phyloP scores from a whole-genome alignment of 2,797 vertebrate genomes.

The Pelochelys cantorii region DNA sequence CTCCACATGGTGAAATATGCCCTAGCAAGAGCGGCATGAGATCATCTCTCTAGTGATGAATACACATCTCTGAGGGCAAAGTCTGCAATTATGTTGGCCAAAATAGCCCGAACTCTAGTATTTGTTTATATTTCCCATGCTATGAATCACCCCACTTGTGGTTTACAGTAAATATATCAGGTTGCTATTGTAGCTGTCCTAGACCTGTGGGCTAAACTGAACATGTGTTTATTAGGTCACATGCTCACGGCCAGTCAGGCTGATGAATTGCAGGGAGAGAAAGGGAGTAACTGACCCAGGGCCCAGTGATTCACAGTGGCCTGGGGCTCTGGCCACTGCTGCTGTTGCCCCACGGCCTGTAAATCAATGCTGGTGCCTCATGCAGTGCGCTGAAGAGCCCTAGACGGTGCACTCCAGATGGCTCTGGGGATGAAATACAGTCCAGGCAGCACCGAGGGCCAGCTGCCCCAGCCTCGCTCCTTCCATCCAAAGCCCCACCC shows the following conservation, averaged over 20 bases:
- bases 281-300: too few species aligned
- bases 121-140: background rate
- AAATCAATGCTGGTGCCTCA: too few species aligned
- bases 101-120: background rate
- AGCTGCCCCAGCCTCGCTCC: too few species aligned
- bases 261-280: too few species aligned
- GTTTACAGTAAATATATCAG: background rate
- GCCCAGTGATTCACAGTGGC: too few species aligned
- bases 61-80: background rate
- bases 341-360: too few species aligned
- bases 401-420: too few species aligned
- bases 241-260: background rate
- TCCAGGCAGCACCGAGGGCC: too few species aligned
- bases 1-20: background rate
- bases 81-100: background rate
- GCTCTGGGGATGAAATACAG: too few species aligned
- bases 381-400: too few species aligned
- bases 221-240: background rate
- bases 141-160: background rate
- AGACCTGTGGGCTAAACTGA: background rate
- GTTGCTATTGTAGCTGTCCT: background rate
- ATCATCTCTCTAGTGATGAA: background rate
- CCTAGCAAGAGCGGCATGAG: background rate
- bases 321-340: too few species aligned
- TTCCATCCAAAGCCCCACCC: too few species aligned